Evolutionary conservation across 2,797 vertebrate species (phyloP), one percentile per base, ranked within the genome.

Genomic region (Ctenopoma multispine): DNA sequence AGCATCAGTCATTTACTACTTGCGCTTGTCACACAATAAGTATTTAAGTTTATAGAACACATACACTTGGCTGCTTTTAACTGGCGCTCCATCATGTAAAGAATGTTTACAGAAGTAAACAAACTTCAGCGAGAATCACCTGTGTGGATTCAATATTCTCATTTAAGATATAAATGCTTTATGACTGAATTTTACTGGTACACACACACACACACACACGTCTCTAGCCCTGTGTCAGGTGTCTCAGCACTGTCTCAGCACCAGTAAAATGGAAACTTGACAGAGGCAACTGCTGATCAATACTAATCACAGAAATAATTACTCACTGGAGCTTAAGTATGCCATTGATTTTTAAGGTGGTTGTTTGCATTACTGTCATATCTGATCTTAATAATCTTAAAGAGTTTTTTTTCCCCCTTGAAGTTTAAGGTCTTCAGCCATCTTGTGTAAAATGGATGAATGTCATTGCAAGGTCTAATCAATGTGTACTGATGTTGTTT

Each of bases 251-350:
- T 75, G 79, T 88, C 84, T 81, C 63, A 77, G 14, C 40, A 41
- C 80, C 80, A 80, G 85, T 87, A 89, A 88, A 89, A 87, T 86
- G 79, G 69, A 78, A 72, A 83, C 82, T 87, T 85, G 82, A 91
- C 87, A 89, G 49, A 77, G 72, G 73, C 44, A 62, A 38, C 61
- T 34, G 61, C 77, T 92, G 90, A 94, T 95, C 94, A 91, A 95
- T 94, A 94, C 87, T 92, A 94, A 93, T 94, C 93, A 92, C 88
- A 92, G 91, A 93, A 89, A 93, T 94, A 95, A 94, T 95, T 94
- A 94, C 90, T 89, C 85, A 75, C 70, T 65, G 58, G 65, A 88
- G 92, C 90, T 93, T 85, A 91, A 88, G 71, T 86, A 83, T 72
- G 31, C 59, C 67, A 94, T 94, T 87, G 94, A 95, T 95, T 95